These are phyloP conservation scores for Taenaris catops DNA, from an alignment of 2,888 invertebrate species.

Conservation along the genomic window DNA sequence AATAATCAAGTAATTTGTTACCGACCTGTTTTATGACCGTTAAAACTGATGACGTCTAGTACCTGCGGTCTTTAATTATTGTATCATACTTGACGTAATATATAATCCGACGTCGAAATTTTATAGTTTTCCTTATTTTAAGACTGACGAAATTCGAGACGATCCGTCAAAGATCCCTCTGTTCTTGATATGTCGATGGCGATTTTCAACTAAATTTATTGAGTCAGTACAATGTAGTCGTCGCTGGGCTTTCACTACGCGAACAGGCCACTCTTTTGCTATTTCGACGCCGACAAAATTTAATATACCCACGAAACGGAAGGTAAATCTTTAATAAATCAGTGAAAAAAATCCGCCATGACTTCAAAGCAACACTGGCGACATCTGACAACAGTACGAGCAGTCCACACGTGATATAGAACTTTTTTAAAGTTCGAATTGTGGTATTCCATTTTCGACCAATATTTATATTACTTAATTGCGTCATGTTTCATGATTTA, in stretches of 20 bases:
- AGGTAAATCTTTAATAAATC: conserved; percentile 58
- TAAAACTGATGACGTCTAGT: conserved; percentile 42
- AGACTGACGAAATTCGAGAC: conserved; percentile 66
- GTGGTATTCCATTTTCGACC: conserved; percentile 54
- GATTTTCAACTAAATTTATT: conserved; percentile 35
- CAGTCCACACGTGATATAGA: conserved; percentile 66
- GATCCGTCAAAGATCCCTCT: conserved; percentile 52
- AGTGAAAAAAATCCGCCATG: conserved; percentile 73
- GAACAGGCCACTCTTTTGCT: conserved; percentile 52
- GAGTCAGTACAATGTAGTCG: conserved; percentile 40
- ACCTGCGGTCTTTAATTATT: conserved; percentile 50
- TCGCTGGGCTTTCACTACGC: conserved; percentile 52
- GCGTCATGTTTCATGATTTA: too few relatives aligned
- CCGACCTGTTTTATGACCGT: conserved; percentile 51
- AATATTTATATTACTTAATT: conserved; percentile 27
- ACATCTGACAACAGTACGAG: conserved; percentile 51
- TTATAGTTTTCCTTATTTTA: conserved; percentile 50
- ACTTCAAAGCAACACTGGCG: conserved; percentile 65
- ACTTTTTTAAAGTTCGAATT: conserved; percentile 50
- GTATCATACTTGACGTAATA: conserved; percentile 62
- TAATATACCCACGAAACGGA: conserved; percentile 72
- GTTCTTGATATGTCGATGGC: conserved; percentile 41
- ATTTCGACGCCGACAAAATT: conserved; percentile 59
- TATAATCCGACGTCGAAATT: conserved; percentile 51
- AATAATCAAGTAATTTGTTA: conserved; percentile 33